Evolutionary conservation across 2,888 invertebrate species (phyloP).

Genomic region (Acanthosepion esculentum): DNA sequence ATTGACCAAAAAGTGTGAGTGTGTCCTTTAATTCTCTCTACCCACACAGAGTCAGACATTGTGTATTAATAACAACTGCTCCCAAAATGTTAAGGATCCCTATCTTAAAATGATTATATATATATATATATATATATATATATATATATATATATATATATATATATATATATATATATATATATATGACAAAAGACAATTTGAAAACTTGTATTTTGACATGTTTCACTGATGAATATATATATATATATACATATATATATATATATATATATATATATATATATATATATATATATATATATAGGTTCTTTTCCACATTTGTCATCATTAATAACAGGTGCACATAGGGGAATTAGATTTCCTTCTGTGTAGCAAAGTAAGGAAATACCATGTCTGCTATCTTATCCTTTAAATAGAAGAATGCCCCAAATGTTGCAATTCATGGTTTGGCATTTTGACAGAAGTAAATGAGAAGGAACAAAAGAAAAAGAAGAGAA

Average conservation of each 20-base stretch:
- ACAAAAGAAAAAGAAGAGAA: not conserved
- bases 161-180: too few relatives aligned
- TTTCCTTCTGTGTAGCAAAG: not conserved
- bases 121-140: too few relatives aligned
- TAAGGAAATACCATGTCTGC: not conserved
- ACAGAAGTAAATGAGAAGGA: not conserved
- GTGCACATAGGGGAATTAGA: not conserved
- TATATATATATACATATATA: not conserved
- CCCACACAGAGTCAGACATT: too few relatives aligned
- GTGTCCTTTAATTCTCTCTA: too few relatives aligned
- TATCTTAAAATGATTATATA: too few relatives aligned
- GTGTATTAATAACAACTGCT: too few relatives aligned
- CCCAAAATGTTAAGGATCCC: too few relatives aligned
- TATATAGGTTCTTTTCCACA: not conserved
- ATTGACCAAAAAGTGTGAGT: too few relatives aligned
- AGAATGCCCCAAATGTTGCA: not conserved
- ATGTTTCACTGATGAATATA: too few relatives aligned
- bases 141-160: too few relatives aligned
- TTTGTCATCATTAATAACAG: not conserved
- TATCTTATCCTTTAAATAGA: not conserved
- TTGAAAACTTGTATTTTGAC: too few relatives aligned
- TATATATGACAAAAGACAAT: too few relatives aligned
- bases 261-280: not conserved
- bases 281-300: not conserved
- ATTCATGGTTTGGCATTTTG: not conserved